Evolutionary conservation across 2,888 invertebrate genomes (phyloP), one percentile per base, ranked within the genome.

Genomic region (Ophion ventricosus): DNA sequence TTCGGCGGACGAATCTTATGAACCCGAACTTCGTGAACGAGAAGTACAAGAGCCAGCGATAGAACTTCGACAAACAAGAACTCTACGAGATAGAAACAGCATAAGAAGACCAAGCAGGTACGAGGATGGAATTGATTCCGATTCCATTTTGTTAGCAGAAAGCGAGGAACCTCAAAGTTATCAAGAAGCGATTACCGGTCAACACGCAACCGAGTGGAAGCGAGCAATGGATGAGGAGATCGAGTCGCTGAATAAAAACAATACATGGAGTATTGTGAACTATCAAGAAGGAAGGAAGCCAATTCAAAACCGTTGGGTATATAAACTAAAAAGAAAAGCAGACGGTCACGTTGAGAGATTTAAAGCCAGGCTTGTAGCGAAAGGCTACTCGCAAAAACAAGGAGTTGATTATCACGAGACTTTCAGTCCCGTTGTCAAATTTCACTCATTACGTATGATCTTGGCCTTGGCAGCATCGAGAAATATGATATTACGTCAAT

Each of bases 171-270:
- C 86, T 17, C 40, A 29, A 8, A 67, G 11, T 5, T 85, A 80
- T 29, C 72, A 82, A 17, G 80, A 82, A 70, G 86, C 80, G 5
- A 26, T 86, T 5, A 67, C 63, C 0, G 57, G 83, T 70, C 11
- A 43, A 14, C 10, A 86, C 5, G 74, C 81, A 11, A 29, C 4
- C 20, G 11, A 78, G 10, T 82, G 79, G 82, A 79, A 83, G 11
- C 35, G 40, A 64, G 82, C 83, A 0, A 86, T 85, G 80, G 70
- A 80, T 57, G 76, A 79, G n/a, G 83, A 83, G 20, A 76, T 83
- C 25, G 57, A 81, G 3, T 86, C 86, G 0, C 57, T 85, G 1
- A 63, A 17, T 1, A 67, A 79, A 11, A 83, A 86, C 25, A 64
- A 83, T 14, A 83, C 83, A 0, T 86, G 83, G 85, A 56, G 26